Evolutionary conservation across 2,888 invertebrate species (phyloP).

Genomic region (Argyresthia goedartella): DNA sequence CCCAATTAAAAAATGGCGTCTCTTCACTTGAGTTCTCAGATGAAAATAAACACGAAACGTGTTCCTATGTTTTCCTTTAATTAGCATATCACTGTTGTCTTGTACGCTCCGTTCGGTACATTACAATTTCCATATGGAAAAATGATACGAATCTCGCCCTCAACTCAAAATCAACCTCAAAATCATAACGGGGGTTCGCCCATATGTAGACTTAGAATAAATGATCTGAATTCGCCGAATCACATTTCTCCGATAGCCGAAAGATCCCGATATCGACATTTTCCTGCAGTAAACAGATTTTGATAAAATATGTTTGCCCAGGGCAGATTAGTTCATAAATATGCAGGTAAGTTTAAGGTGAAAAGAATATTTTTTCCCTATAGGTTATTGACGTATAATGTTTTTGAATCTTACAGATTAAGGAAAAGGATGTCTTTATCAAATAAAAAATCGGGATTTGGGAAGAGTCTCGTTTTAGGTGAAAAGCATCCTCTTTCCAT

Average conservation of each 20-base stretch:
- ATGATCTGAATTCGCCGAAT: neutral
- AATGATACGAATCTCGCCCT: conserved; percentile 55
- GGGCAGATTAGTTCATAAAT: neutral
- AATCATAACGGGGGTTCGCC: neutral
- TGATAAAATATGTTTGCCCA: neutral
- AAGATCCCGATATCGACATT: neutral
- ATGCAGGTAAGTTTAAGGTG: too few relatives aligned
- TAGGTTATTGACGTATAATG: too few relatives aligned
- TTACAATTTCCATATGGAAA: conserved; percentile 66
- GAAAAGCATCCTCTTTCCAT: too few relatives aligned
- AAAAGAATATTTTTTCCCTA: too few relatives aligned
- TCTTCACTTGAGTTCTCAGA: conserved; percentile 29
- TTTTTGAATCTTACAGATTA: too few relatives aligned
- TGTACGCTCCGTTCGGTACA: conserved; percentile 44
- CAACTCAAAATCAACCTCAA: conserved; percentile 4
- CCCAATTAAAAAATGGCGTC: conserved; percentile 26
- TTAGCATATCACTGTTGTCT: conserved; percentile 69
- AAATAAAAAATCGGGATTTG: too few relatives aligned
- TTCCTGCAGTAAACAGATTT: too few relatives aligned
- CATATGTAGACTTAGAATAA: neutral
- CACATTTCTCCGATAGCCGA: neutral
- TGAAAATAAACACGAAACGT: conserved; percentile 53
- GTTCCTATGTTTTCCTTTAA: conserved; percentile 63
- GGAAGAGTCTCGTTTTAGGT: too few relatives aligned
- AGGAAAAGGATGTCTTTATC: too few relatives aligned